Evolutionary conservation across 2,113 vertebrate species (phyloP), one percentile per base, ranked within the genome.

Genomic region (Clarias magur): DNA sequence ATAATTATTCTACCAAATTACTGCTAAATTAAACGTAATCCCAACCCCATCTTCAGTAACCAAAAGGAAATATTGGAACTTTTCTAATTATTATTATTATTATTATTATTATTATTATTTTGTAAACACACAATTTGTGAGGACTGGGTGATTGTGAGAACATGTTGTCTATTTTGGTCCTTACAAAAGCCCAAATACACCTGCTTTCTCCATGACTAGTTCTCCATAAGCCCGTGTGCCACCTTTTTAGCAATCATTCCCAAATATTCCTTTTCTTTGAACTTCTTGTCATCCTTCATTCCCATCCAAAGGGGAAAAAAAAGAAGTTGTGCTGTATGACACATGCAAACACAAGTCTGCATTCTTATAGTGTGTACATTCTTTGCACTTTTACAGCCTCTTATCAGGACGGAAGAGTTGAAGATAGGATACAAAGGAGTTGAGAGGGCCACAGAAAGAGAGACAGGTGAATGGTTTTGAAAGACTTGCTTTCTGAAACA

Each of bases 151-250:
- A 27, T 56, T 56, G 75, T n/a, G 75, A 54, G 42, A 42, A 53
- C 73, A 25, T 2, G 25, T 21, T 7, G 4, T 19, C 23, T 25
- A 16, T 53, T 27, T n/a, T 16, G 48, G 11, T 78, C 13, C n/a
- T 54, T 11, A 78, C 48, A 75, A 75, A 53, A 75, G 38, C 3
- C 38, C 23, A 53, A 25, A 25, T 12, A 10, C 72, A 94, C 91
- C 93, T 94, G 94, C 88, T 89, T 91, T 93, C 90, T 90, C 91
- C 92, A 92, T 91, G 91, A 94, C 88, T 93, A 90, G 80, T 87
- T 89, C 76, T 93, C 92, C 90, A 91, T 92, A 92, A 91, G 82
- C 81, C 70, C 78, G 86, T 73, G 89, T 88, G 89, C 92, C 90
- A 93, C 91, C 89, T 91, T 82, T 82, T 82, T 90, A 92, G 92